Evolutionary conservation across 2,797 vertebrate species (phyloP), one percentile per base, ranked within the genome.

Genomic region (Acomys russatus): DNA sequence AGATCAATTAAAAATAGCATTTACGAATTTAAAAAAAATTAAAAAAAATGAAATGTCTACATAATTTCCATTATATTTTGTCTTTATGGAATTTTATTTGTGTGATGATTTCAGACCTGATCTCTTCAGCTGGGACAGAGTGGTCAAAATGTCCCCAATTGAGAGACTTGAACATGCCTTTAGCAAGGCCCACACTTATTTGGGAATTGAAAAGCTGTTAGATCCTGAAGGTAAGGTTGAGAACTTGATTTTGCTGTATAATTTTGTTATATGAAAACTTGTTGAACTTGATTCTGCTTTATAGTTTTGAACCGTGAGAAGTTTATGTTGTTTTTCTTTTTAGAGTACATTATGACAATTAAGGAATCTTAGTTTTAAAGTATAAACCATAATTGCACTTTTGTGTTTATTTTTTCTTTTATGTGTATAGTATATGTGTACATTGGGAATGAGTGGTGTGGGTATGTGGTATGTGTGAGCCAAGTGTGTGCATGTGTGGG

Each of bases 121-220:
- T 30, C 98, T 99, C 14, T 99, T 99, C 98, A 99, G 97, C 96
- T 99, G 99, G 99, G 99, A 99, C 91, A 98, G 98, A 97, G 98
- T 99, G 90, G 92, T 98, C 92, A 96, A 91, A 90, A 98, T 99
- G 98, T 98, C 98, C 22, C 98, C 99, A 0, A 97, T 98, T 93
- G 99, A 99, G 95, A 99, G 99, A 97, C 98, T 99, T 80, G 99
- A 99, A 90, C 99, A 99, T 73, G 99, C 99, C 90, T 99, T 99
- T 98, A 99, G 94, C 86, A 97, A 99, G 18, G 99, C 99, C 98
- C 99, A 99, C 98, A 99, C 99, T 86, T 98, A 99, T 77, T 98
- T 99, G 96, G 99, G 98, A 96, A 99, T 99, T 84, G 99, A 99
- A 97, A 99, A 98, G 96, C 99, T 99, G 0, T 98, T 99, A 97